phyloP scores from a whole-genome alignment of 1,140 invertebrate genomes.

The Drosophila orosa region DNA sequence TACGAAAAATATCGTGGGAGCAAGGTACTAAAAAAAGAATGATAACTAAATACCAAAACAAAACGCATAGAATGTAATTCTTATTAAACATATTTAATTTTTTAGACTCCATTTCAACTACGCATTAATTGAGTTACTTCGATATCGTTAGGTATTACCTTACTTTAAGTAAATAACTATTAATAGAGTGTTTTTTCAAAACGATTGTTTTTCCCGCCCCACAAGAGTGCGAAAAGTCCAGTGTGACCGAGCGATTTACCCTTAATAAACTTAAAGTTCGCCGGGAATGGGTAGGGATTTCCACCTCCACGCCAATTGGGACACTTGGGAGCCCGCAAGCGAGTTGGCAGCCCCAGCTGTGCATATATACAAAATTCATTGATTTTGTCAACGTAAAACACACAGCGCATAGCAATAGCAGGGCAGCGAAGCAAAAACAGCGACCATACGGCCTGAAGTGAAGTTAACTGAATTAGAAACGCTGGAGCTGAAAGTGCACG shows the following conservation, averaged over 20 bases:
- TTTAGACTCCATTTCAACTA: too few species aligned
- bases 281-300: too few species aligned
- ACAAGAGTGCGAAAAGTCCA: too few species aligned
- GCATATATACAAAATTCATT: constrained; percentile 81
- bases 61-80: not conserved
- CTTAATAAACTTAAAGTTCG: too few species aligned
- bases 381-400: constrained; percentile 83
- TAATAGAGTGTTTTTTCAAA: too few species aligned
- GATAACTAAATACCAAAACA: not conserved
- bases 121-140: too few species aligned
- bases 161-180: too few species aligned
- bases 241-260: too few species aligned
- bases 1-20: not conserved
- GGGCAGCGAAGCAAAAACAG: constrained; percentile 43
- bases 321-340: not conserved
- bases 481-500: constrained; percentile 45
- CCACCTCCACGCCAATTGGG: too few species aligned
- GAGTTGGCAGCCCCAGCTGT: constrained; percentile 15
- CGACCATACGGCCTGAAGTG: constrained; percentile 29
- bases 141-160: too few species aligned
- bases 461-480: constrained; percentile 62
- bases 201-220: too few species aligned
- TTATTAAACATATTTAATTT: too few species aligned
- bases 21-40: not conserved
- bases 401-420: constrained; percentile 66